Base-by-base conservation (phyloP, 2,797 vertebrate species). In the Pipistrellus pipistrellus region DNA sequence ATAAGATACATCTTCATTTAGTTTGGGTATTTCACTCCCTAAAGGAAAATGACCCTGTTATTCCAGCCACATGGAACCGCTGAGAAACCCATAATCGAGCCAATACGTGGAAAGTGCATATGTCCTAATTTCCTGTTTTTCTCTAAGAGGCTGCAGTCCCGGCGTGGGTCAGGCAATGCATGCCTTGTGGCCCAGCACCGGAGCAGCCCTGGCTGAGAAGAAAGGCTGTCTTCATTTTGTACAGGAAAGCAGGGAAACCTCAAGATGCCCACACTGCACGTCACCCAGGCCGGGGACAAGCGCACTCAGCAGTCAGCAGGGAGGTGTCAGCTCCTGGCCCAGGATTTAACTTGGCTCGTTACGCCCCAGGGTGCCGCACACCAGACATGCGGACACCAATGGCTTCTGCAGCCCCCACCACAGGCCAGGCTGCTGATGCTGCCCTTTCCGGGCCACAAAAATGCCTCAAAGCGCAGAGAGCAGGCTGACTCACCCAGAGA, bases 61-160 rank as follows among this genome's bases (percentile, higher is more conserved):
- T 86, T 93, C 9, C 17, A 95, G 83, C 82, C 81, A 90, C 84
- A 78, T 57, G 90, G 81, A 92, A 93, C 46, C 51, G 68, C 59
- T 30, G 53, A 91, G 91, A 92, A 95, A 69, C 11, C 48, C 35
- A n/a, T 21, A 13, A 66, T 1, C 80, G 15, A 87, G 86, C 57
- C 57, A n/a, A 46, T 35, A 69, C 11, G 30, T 92, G 83, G 75
- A 85, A 83, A 80, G 71, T 25, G 69, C 76, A 2, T 81, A 90
- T 51, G 68, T 86, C 77, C 76, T 46, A 48, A 94, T 82, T 97
- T 96, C 92, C 95, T 96, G 96, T 93, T 96, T 95, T 93, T 76
- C 62, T 94, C 51, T 0, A 6, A 75, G 73, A 71, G n/a, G 69
- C 64, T 13, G 12, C 85, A 82, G 68, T 68, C 71, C 93, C 35